Evolutionary conservation across 37 sponge, comb jelly and placozoan species (phyloP).

Genomic region (Theonella swinhoei): DNA sequence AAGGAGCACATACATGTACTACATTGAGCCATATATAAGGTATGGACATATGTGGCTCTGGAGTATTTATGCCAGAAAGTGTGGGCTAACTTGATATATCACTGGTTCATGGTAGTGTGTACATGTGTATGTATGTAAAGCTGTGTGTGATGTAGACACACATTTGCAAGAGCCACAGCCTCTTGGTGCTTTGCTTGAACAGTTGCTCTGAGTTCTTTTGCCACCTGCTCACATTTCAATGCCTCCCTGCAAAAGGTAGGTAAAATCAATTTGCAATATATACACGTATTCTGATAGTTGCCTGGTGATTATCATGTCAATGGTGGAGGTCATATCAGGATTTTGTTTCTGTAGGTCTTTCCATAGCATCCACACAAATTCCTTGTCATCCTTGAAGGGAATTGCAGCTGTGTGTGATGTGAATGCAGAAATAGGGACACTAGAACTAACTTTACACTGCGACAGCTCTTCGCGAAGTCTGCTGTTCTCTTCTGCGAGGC

Average conservation of each 20-base stretch:
- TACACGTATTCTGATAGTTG: neutral
- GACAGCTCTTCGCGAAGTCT: constrained; percentile 38
- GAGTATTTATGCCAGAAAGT: too few relatives aligned
- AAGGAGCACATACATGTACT: neutral
- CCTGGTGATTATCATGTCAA: constrained; percentile 69
- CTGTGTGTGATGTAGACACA: too few relatives aligned
- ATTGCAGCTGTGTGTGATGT: neutral
- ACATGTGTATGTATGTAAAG: too few relatives aligned
- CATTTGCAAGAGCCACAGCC: neutral
- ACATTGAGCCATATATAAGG: too few relatives aligned
- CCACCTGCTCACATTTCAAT: constrained; percentile 28
- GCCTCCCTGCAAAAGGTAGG: constrained; percentile 51
- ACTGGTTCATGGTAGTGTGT: too few relatives aligned
- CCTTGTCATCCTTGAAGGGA: constrained; percentile 74
- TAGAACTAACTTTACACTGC: constrained; percentile 53
- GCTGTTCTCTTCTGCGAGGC: constrained; percentile 36
- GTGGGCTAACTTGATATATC: too few relatives aligned
- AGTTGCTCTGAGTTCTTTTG: neutral
- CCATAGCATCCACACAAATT: constrained; percentile 89
- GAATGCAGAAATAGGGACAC: neutral
- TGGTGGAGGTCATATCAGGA: constrained; percentile 71
- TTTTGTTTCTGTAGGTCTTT: constrained; percentile 64
- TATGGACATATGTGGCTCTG: too few relatives aligned
- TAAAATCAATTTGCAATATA: neutral
- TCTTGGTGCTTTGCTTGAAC: constrained; percentile 25